Conservation (phyloP, 1,140 invertebrate genomes). For the Armadillidium nasatum region DNA sequence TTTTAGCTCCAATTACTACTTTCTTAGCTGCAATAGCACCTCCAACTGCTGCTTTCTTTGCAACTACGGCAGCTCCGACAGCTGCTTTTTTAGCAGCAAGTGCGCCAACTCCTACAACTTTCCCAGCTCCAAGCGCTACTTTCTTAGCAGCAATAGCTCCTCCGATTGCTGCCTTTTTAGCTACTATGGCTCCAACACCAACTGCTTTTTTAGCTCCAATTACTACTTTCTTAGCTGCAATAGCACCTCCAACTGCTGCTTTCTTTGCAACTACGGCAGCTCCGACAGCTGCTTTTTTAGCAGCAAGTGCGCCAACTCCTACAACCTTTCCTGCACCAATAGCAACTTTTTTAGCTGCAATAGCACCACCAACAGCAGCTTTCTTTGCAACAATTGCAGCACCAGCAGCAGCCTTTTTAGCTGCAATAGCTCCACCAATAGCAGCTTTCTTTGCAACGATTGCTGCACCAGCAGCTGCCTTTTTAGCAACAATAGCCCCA, state of each 20-base stretch:
- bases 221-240: too few species aligned
- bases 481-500: background rate
- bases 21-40: background rate
- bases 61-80: background rate
- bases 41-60: background rate
- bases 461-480: background rate
- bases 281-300: too few species aligned
- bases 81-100: background rate
- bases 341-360: background rate
- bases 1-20: background rate
- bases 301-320: too few species aligned
- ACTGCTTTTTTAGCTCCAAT: background rate
- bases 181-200: background rate
- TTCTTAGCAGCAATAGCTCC: background rate
- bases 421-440: background rate
- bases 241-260: too few species aligned
- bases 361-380: background rate
- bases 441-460: background rate
- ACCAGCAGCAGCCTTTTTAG: background rate
- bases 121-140: background rate
- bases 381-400: background rate
- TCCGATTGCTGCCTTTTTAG: background rate
- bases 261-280: too few species aligned
- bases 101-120: too few species aligned
- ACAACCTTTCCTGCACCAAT: too few species aligned